A percentile compares a stretch with the other conserved stretches of the same genome.
phyloP scores from a whole-genome alignment of 2,888 invertebrate species.

The Danaus chrysippus region DNA sequence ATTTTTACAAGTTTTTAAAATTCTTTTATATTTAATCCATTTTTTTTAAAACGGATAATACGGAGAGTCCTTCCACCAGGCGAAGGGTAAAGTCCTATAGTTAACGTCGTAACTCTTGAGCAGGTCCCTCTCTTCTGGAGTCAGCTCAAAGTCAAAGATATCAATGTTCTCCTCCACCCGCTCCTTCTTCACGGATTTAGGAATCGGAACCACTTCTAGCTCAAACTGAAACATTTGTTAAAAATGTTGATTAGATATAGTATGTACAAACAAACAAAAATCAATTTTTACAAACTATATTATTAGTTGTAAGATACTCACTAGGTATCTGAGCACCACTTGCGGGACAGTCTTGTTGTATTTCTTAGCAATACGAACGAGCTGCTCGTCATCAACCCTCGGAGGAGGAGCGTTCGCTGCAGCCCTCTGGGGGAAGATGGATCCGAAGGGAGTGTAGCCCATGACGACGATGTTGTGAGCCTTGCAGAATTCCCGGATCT shows the following conservation, averaged over 20 bases:
- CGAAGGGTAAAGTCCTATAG: no score
- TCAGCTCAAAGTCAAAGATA: slow-evolving; percentile 79
- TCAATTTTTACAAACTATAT: background rate
- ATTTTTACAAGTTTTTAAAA: no score
- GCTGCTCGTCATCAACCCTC: slow-evolving; percentile 74
- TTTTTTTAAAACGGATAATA: no score
- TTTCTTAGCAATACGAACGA: slow-evolving; percentile 78
- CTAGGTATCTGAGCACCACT: slow-evolving; percentile 82
- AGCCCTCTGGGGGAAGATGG: slow-evolving; percentile 26
- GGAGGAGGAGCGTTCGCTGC: no score
- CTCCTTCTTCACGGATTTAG: slow-evolving; percentile 77
- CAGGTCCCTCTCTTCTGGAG: slow-evolving; percentile 73
- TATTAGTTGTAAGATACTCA: slow-evolving; percentile 45
- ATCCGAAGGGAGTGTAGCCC: slow-evolving; percentile 78
- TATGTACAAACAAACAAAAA: background rate
- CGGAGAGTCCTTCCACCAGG: no score
- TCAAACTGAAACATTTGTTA: slow-evolving; percentile 77
- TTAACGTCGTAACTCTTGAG: no score
- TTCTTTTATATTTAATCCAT: no score
- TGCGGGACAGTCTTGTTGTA: slow-evolving; percentile 82
- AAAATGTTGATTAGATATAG: no score
- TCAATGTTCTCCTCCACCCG: slow-evolving; percentile 79
- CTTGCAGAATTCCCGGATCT: slow-evolving; percentile 82
- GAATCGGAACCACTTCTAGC: slow-evolving; percentile 79
- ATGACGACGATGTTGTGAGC: slow-evolving; percentile 82